Percentiles rank a stretch among this genome's conserved stretches.
Evolutionary conservation across 2,888 invertebrate species (phyloP).

Genomic region (Malthinus flaveolus): DNA sequence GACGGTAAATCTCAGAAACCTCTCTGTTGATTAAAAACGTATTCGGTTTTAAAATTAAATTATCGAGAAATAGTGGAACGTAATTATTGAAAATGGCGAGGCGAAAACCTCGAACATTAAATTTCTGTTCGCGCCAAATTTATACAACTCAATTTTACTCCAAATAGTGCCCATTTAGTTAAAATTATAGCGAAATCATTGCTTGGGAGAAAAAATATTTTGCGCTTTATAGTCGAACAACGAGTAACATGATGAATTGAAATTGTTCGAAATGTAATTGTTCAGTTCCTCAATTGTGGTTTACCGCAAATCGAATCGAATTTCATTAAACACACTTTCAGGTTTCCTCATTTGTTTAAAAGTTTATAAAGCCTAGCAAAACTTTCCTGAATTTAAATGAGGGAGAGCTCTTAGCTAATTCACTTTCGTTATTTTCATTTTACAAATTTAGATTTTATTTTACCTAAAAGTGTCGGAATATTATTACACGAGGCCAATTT

Average conservation of each 20-base stretch:
- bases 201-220: neutral
- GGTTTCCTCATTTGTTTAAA: constrained; percentile 29
- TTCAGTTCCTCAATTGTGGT: constrained; percentile 30
- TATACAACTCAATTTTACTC: too few species aligned
- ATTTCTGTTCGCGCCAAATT: too few species aligned
- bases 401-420: constrained; percentile 20
- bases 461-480: neutral
- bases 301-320: constrained; percentile 30
- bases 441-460: neutral
- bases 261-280: constrained; percentile 30
- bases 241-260: constrained; percentile 26
- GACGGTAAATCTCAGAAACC: too few species aligned
- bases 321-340: constrained; percentile 30
- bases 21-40: too few species aligned
- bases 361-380: constrained; percentile 28
- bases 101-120: too few species aligned
- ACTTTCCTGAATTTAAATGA: constrained; percentile 28
- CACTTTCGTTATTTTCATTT: constrained; percentile 21
- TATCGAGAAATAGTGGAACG: too few species aligned
- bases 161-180: too few species aligned
- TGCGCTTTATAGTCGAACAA: constrained; percentile 23
- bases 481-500: too few species aligned
- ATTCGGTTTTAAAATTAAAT: too few species aligned
- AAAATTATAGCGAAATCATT: too few species aligned
- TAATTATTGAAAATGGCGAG: too few species aligned